Evolutionary conservation across 2,888 invertebrate genomes (phyloP).

Genomic region (Rhagonycha lutea): DNA sequence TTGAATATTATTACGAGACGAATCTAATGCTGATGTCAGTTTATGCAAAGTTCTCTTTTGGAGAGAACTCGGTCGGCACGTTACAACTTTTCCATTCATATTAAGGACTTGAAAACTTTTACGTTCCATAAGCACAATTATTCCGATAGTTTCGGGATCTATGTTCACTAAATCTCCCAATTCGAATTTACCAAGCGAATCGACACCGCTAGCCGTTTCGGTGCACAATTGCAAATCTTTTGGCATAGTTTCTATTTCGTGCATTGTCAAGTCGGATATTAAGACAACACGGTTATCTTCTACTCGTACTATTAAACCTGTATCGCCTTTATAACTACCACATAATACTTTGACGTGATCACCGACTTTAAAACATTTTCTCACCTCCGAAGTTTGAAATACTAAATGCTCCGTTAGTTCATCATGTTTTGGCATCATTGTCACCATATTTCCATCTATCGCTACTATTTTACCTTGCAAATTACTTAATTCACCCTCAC

Average conservation of each 20-base stretch:
- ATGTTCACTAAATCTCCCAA: conserved; percentile 97
- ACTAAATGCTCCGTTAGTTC: conserved; percentile 93
- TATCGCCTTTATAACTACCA: conserved; percentile 93
- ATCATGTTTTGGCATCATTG: conserved; percentile 96
- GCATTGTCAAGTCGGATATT: conserved; percentile 97
- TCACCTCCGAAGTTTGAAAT: conserved; percentile 89
- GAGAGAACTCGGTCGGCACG: conserved; percentile 90
- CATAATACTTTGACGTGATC: conserved; percentile 94
- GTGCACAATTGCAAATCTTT: conserved; percentile 95
- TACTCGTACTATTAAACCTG: conserved; percentile 93
- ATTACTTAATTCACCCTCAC: conserved; percentile 94
- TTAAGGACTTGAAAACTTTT: conserved; percentile 97
- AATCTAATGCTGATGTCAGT: conserved; percentile 91
- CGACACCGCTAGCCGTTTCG: conserved; percentile 98
- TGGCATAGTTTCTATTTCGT: conserved; percentile 91
- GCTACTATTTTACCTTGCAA: conserved; percentile 94
- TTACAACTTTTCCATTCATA: conserved; percentile 95
- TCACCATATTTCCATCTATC: conserved; percentile 95
- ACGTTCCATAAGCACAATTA: conserved; percentile 94
- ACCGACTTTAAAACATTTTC: conserved; percentile 95
- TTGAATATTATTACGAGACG: conserved; percentile 91
- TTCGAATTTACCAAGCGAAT: conserved; percentile 96
- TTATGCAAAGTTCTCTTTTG: conserved; percentile 89
- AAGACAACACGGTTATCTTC: conserved; percentile 91
- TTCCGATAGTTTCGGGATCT: conserved; percentile 95